Evolutionary conservation across 1,140 invertebrate species (phyloP), one percentile per base, ranked within the genome.

Genomic region (Ylistrum balloti): DNA sequence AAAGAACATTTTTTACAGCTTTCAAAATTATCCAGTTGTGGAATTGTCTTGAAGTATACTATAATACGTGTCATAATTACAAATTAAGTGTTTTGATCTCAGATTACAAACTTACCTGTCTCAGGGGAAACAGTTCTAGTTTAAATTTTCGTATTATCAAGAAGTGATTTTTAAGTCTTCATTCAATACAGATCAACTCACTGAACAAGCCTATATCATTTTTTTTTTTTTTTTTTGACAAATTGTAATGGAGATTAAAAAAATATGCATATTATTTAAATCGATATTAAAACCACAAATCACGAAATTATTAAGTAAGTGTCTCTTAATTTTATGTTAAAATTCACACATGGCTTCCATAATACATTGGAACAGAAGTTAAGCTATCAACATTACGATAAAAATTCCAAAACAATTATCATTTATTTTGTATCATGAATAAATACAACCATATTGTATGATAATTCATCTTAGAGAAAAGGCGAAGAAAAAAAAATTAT

Each of bases 401-500:
- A n/a, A 17, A 74, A 74, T 74, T 74, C 56, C 56, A 74, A 74
- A 74, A 74, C 56, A 74, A 28, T 74, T 74, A 74, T 74, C 56
- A 74, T 74, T 74, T 74, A 74, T n/a, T 56, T 74, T 74, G 56
- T 74, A 74, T 28, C 17, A 17, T 74, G 22, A 74, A 74, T 28
- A 74, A 74, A 74, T 74, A 74, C n/a, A 74, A 74, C 22, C 56
- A 74, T 28, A 74, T 74, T 74, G 56, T 22, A 74, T 74, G 28
- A 74, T 74, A 74, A 74, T 74, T 74, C 56, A 74, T 74, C 22
- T 74, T n/a, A 5, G 28, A 74, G 28, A 28, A 74, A 11, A 74
- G 11, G 56, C 0, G 28, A 28, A 74, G 28, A 74, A n/a, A 28
- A 17, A n/a, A n/a, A 74, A 74, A 74, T 74, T 17, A n/a, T n/a